Percentiles rank a stretch among this genome's conserved stretches.
These are phyloP conservation scores for Coturnix japonica DNA, from an alignment of 2,113 vertebrate genomes.

Conservation along the genomic window DNA sequence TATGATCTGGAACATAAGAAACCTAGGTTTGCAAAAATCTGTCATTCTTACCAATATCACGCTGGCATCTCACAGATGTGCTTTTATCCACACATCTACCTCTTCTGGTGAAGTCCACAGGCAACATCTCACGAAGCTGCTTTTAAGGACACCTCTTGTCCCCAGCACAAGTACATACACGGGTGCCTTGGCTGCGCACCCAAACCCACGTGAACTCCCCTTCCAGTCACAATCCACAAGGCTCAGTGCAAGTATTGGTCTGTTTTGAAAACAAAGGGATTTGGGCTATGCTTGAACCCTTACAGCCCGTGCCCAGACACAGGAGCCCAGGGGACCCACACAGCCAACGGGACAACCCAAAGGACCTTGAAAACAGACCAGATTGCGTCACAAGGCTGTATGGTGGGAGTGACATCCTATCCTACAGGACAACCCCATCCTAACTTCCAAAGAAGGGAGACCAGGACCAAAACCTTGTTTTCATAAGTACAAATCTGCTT, in stretches of 20 bases:
- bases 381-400: fast-evolving
- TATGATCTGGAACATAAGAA: not conserved
- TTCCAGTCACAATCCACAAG: fast-evolving
- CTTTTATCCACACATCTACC: not conserved
- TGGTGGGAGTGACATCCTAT: not conserved
- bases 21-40: not conserved
- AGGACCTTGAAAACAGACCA: not conserved
- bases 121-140: not conserved
- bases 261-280: not conserved
- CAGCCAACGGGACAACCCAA: not conserved
- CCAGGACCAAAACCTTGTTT: not conserved
- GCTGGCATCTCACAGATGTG: not conserved
- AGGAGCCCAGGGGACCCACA: fast-evolving
- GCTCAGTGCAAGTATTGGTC: fast-evolving
- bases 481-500: not conserved
- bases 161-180: not conserved
- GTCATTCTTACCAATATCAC: not conserved
- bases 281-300: not conserved
- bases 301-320: not conserved
- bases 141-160: not conserved
- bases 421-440: not conserved
- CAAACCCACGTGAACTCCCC: not conserved
- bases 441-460: not conserved
- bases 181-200: not conserved
- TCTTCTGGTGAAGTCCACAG: not conserved